Percentiles rank a stretch among this genome's conserved stretches.
Conservation (phyloP, 1,140 invertebrate species). For the Phocides pigmalion region DNA sequence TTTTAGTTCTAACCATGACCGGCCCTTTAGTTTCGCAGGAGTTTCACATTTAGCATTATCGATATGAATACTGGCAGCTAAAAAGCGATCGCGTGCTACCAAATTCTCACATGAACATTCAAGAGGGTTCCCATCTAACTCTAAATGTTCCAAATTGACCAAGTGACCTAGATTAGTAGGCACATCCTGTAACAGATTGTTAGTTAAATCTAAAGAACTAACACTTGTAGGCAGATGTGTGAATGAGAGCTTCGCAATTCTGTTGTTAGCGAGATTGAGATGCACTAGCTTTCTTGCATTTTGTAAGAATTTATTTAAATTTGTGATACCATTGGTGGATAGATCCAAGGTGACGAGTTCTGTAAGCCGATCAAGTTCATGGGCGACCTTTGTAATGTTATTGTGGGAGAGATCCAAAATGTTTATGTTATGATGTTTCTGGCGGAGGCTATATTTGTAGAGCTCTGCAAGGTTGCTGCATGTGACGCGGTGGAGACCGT, state of each 20-base stretch:
- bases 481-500: slow-evolving; percentile 71
- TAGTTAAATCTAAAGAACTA: slow-evolving; percentile 85
- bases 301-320: slow-evolving; percentile 83
- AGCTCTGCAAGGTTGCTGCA: slow-evolving; percentile 73
- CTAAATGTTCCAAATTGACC: slow-evolving; percentile 81
- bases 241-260: slow-evolving; percentile 80
- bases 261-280: slow-evolving; percentile 85
- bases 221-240: slow-evolving; percentile 84
- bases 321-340: slow-evolving; percentile 84
- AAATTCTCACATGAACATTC: slow-evolving; percentile 86
- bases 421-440: slow-evolving; percentile 82
- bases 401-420: slow-evolving; percentile 85
- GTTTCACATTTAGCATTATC: slow-evolving; percentile 83
- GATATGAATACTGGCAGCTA: slow-evolving; percentile 80
- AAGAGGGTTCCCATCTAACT: slow-evolving; percentile 84
- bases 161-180: slow-evolving; percentile 84
- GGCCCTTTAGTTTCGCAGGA: slow-evolving; percentile 79
- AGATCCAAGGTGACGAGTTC: slow-evolving; percentile 85
- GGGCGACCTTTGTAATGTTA: slow-evolving; percentile 82
- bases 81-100: slow-evolving; percentile 82
- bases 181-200: slow-evolving; percentile 84
- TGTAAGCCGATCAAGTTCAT: slow-evolving; percentile 83
- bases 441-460: slow-evolving; percentile 75
- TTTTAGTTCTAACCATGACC: slow-evolving; percentile 84
- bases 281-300: slow-evolving; percentile 84